Base-by-base conservation (phyloP, 2,797 vertebrate genomes). In the Anas bernieri region DNA sequence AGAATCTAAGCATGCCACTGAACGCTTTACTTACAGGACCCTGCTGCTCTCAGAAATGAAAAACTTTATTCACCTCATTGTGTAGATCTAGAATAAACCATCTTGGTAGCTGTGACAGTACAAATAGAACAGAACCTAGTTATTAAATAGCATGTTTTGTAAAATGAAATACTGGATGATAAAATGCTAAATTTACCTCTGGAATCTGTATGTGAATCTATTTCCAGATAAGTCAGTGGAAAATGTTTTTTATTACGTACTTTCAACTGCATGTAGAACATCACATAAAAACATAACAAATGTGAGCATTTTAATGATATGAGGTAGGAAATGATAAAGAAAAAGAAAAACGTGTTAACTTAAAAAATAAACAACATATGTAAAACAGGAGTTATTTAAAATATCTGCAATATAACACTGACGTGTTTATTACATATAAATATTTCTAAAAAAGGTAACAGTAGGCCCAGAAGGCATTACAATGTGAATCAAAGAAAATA, bases 261-360 rank as follows among this genome's bases (percentile, higher is more conserved):
- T 86, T 83, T 75, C 33, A 56, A 30, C 11, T 62, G 46, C 4
- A 26, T 21, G 11, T 66, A 67, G 64, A 46, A 67, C 43, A 33
- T 46, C 31, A 33, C 43, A n/a, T 74, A 31, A 94, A 85, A 92
- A 55, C 2, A 5, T 79, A 63, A 46, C 72, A 41, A 26, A 35
- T 2, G 2, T 0, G 0, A 64, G 8, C 4, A 58, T 48, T 75
- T 86, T 26, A 75, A 41, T 2, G 3, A 62, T 3, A 67, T 33
- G 22, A 45, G 22, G 28, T 30, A 76, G 25, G 20, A 67, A 50
- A 6, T 31, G 79, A 22, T 54, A 72, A 84, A 46, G 61, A 82
- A 12, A 31, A 39, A 45, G 54, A 70, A 11, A 3, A 20, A 9
- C 12, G 16, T 37, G 26, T 30, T 61, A 64, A 50, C 5, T 72